Conservation (phyloP, 2,888 invertebrate genomes). For the Falcaria lacertinaria region DNA sequence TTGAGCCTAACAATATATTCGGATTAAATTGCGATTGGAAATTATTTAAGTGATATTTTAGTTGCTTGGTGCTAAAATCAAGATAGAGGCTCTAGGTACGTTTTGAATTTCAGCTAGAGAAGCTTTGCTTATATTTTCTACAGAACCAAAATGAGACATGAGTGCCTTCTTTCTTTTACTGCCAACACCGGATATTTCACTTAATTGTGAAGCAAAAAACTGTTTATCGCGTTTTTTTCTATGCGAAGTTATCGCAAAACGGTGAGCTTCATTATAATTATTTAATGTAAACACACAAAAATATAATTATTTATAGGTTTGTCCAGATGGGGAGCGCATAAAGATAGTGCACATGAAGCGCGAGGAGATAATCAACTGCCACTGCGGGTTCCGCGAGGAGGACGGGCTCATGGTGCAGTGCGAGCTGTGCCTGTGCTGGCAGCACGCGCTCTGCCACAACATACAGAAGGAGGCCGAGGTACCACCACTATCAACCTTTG, state of each 20-base stretch:
- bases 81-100: not conserved
- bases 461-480: constrained; percentile 88
- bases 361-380: constrained; percentile 95
- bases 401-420: constrained; percentile 99
- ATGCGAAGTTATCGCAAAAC: too few relatives aligned
- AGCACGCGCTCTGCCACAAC: constrained; percentile 94
- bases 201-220: too few relatives aligned
- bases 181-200: too few relatives aligned
- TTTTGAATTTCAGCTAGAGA: too few relatives aligned
- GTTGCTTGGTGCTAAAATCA: not conserved
- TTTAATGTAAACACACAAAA: too few relatives aligned
- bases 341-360: constrained; percentile 89
- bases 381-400: constrained; percentile 93
- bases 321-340: constrained; percentile 83
- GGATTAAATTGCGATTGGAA: not conserved
- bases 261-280: too few relatives aligned
- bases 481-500: too few relatives aligned
- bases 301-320: too few relatives aligned
- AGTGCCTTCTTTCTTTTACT: too few relatives aligned
- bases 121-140: too few relatives aligned
- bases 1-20: not conserved
- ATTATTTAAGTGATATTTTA: not conserved
- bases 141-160: too few relatives aligned
- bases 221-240: too few relatives aligned
- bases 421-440: constrained; percentile 97